Evolutionary conservation across 2,113 vertebrate genomes (phyloP).

Genomic region (Chaenogobius annularis): DNA sequence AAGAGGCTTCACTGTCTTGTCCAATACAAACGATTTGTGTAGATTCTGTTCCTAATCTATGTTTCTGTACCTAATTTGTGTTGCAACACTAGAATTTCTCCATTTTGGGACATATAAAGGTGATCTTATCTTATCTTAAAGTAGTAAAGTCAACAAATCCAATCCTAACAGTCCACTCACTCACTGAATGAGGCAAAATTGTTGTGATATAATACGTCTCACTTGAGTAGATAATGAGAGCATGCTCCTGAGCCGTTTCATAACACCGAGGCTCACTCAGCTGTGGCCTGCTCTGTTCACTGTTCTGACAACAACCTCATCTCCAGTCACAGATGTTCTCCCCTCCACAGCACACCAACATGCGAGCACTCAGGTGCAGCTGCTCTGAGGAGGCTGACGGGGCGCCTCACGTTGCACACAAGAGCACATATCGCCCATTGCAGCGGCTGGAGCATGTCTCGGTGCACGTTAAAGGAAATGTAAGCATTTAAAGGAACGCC

Average conservation of each 20-base stretch:
- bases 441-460: conserved; percentile 60
- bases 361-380: conserved; percentile 10
- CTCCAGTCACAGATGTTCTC: conserved; percentile 12
- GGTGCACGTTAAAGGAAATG: conserved; percentile 66
- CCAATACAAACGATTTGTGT: not conserved
- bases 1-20: not conserved
- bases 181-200: not conserved
- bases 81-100: too few species aligned
- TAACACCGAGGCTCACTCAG: conserved; percentile 3
- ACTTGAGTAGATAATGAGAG: conserved; percentile 11
- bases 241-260: not conserved
- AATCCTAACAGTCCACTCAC: not conserved
- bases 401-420: conserved; percentile 46
- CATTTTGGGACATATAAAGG: too few species aligned
- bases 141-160: not conserved
- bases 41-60: too few species aligned
- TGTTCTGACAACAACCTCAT: conserved; percentile 10
- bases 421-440: conserved; percentile 48
- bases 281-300: conserved; percentile 5
- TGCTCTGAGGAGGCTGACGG: conserved; percentile 27
- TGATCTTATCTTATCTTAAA: too few species aligned
- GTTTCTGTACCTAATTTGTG: too few species aligned
- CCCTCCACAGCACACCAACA: conserved; percentile 9
- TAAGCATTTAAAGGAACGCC: conserved; percentile 77
- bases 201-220: conserved; percentile 9